Percentiles rank a stretch among this genome's conserved stretches.
phyloP scores from a whole-genome alignment of 2,113 vertebrate genomes.

The Acinonyx jubatus region DNA sequence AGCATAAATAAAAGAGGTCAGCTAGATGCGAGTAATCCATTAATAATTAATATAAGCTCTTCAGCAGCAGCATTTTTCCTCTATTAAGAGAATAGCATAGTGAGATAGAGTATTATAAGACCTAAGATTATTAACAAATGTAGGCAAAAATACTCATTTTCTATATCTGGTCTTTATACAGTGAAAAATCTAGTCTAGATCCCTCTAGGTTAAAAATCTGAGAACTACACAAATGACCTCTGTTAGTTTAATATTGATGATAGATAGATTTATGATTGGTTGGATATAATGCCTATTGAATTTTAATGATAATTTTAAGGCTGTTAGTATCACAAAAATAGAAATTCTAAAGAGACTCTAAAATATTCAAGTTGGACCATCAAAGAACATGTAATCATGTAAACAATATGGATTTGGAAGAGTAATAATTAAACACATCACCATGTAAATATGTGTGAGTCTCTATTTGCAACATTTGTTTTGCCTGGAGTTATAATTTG shows the following conservation, averaged over 20 bases:
- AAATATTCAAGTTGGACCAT: not conserved
- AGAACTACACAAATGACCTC: too few relatives aligned
- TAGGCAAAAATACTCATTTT: not conserved
- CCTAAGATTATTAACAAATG: not conserved
- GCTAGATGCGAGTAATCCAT: not conserved
- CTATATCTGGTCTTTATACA: not conserved
- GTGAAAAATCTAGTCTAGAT: not conserved
- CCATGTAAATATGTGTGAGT: not conserved
- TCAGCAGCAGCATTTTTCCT: not conserved
- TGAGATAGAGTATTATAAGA: not conserved
- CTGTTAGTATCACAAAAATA: not conserved
- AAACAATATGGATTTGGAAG: not conserved
- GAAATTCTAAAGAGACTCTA: not conserved
- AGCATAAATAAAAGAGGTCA: not conserved
- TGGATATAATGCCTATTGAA: not conserved
- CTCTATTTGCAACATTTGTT: not conserved
- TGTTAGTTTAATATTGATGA: too few relatives aligned
- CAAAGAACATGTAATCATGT: not conserved
- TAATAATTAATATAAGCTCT: not conserved
- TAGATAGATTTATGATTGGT: not conserved
- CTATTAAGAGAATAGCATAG: not conserved
- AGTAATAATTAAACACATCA: not conserved
- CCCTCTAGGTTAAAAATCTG: not conserved
- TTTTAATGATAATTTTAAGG: not conserved
- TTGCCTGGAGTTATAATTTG: not conserved